Evolutionary conservation across 37 sponge, comb jelly and placozoan genomes (phyloP), one percentile per base, ranked within the genome.

Genomic region (Mnemiopsis leidyi): DNA sequence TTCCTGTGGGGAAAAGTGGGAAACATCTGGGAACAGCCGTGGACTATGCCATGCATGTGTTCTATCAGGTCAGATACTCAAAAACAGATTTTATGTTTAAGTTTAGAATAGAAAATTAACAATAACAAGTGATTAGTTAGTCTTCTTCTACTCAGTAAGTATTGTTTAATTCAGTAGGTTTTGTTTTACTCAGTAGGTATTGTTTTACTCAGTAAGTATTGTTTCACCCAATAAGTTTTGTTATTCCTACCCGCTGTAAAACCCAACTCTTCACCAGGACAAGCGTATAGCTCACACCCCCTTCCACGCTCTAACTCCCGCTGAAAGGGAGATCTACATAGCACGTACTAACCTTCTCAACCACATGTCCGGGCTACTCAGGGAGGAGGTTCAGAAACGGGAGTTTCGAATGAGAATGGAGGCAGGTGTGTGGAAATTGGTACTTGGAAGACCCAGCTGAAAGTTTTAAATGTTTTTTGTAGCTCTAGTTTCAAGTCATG

Each of bases 1-100:
- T 96, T 21, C 82, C 73, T 31, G 69, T 95, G 23, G 69, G 32
- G 26, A 92, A 94, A 28, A 69, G 82, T 30, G 69, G 69, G 21
- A 90, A 36, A 32, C 92, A 39, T 33, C 38, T 39, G 76, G 96
- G 95, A 3, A 93, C 94, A 20, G 95, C 94, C 5, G 92, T 93
- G 24, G 96, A 96, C 76, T 95, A 95, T 71, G 95, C 95, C 67
- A 92, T 95, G 76, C 92, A 92, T 38, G 94, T 92, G 25, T 92
- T 95, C 92, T 92, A 95, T 35, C 76, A 93, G 94, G 96, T 96
- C 75, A 20, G 38, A n/a, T n/a, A n/a, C n/a, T n/a, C n/a, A n/a
- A n/a, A n/a, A n/a, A n/a, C n/a, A n/a, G n/a, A n/a, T n/a, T n/a
- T n/a, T n/a, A n/a, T n/a, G n/a, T n/a, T n/a, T n/a, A n/a, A n/a